phyloP scores from a whole-genome alignment of 2,888 invertebrate species.

The Aromia moschata region DNA sequence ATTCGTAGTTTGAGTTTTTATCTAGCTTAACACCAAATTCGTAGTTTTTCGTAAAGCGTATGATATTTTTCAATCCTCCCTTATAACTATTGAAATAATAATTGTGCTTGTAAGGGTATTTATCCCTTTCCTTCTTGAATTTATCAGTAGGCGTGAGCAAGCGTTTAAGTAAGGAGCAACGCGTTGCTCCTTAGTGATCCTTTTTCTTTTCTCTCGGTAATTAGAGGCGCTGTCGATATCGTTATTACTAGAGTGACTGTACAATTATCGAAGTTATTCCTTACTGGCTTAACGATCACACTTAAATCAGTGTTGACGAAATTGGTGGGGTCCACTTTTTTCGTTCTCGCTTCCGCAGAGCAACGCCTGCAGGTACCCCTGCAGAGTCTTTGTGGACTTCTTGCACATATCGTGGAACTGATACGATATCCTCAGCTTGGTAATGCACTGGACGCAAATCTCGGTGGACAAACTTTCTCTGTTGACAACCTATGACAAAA shows the following conservation, averaged over 20 bases:
- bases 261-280: constrained; percentile 17
- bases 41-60: constrained; percentile 58
- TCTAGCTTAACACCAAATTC: constrained; percentile 56
- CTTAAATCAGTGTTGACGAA: constrained; percentile 55
- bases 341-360: constrained; percentile 48
- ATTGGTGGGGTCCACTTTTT: constrained; percentile 41
- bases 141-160: constrained; percentile 48
- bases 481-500: constrained; percentile 56
- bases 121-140: constrained; percentile 41
- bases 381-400: constrained; percentile 57
- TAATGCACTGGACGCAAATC: constrained; percentile 59
- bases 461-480: constrained; percentile 57
- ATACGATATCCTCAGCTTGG: constrained; percentile 58
- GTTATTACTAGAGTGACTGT: constrained; percentile 21
- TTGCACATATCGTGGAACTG: constrained; percentile 60
- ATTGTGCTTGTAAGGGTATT: constrained; percentile 26
- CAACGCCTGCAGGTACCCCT: constrained; percentile 56
- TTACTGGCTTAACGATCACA: constrained; percentile 50
- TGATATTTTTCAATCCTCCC: constrained; percentile 56
- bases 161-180: constrained; percentile 58
- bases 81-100: constrained; percentile 16
- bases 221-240: constrained; percentile 28
- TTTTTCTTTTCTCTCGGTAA: constrained; percentile 46
- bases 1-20: constrained; percentile 52
- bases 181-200: constrained; percentile 59